A percentile compares a stretch with the other conserved stretches of the same genome.
Evolutionary conservation across 2,113 vertebrate genomes (phyloP).

Genomic region (Syngnathus scovelli): DNA sequence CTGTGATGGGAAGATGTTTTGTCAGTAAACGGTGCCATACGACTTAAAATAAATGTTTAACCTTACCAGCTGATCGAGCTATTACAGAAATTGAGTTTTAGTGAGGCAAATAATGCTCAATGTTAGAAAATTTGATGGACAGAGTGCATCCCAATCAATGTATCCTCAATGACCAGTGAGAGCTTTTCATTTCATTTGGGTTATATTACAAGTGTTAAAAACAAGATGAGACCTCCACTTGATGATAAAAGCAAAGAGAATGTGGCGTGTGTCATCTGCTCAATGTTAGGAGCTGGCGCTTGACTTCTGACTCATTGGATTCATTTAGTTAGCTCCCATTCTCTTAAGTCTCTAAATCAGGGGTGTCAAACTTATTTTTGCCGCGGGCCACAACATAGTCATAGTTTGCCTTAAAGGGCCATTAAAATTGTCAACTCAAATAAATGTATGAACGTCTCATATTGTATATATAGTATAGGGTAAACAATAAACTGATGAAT

Average conservation of each 20-base stretch:
- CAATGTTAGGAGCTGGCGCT: conserved; percentile 29
- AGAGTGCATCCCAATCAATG: conserved; percentile 24
- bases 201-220: background rate
- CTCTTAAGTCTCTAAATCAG: too few species aligned
- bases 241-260: conserved; percentile 14
- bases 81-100: background rate
- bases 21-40: conserved; percentile 21
- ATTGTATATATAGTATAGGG: too few species aligned
- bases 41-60: background rate
- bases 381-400: too few species aligned
- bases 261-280: conserved; percentile 9
- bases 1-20: conserved; percentile 32
- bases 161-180: conserved; percentile 48
- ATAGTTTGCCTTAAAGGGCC: too few species aligned
- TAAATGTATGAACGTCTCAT: too few species aligned
- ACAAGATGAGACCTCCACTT: conserved; percentile 22
- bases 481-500: too few species aligned
- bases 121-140: background rate
- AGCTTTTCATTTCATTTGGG: conserved; percentile 43
- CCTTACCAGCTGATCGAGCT: background rate
- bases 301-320: conserved; percentile 20
- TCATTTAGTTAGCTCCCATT: too few species aligned
- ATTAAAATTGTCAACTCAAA: too few species aligned
- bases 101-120: background rate
- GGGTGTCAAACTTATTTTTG: too few species aligned